Percentiles rank a stretch among this genome's conserved stretches.
Conservation (phyloP, 2,888 invertebrate genomes). For the Onchidella celtica region DNA sequence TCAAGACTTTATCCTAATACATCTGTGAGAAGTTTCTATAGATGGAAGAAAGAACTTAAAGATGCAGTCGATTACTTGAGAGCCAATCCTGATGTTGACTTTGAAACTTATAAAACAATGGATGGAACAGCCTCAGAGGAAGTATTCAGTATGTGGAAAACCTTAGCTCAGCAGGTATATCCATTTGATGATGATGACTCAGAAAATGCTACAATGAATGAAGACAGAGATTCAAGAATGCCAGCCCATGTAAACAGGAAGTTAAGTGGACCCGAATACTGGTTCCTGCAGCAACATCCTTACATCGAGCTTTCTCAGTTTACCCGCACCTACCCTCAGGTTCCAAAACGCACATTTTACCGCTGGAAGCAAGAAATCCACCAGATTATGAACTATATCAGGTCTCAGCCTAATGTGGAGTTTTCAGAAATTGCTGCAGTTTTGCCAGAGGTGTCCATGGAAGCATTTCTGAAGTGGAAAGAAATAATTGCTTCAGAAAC, state of each 20-base stretch:
- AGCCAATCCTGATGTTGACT: conserved; percentile 47
- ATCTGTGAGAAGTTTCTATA: conserved; percentile 52
- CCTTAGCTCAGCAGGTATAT: conserved; percentile 35
- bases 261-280: conserved; percentile 51
- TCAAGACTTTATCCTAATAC: conserved; percentile 47
- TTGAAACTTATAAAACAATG: conserved; percentile 39
- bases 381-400: conserved; percentile 55
- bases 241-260: conserved; percentile 42
- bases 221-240: conserved; percentile 2
- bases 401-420: conserved; percentile 47
- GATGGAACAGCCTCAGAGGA: conserved; percentile 46
- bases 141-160: conserved; percentile 51
- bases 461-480: conserved; percentile 55
- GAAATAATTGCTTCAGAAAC: conserved; percentile 22
- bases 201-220: neutral
- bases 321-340: conserved; percentile 48
- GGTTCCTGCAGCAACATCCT: conserved; percentile 56
- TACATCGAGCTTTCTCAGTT: conserved; percentile 55
- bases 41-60: conserved; percentile 55
- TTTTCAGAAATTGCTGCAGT: conserved; percentile 53
- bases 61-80: conserved; percentile 48
- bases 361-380: conserved; percentile 57
- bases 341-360: conserved; percentile 52
- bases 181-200: conserved; percentile 23
- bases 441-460: conserved; percentile 55